Evolutionary conservation across 1,140 invertebrate genomes (phyloP), one percentile per base, ranked within the genome.

Genomic region (Akabosia matsudoensis): DNA sequence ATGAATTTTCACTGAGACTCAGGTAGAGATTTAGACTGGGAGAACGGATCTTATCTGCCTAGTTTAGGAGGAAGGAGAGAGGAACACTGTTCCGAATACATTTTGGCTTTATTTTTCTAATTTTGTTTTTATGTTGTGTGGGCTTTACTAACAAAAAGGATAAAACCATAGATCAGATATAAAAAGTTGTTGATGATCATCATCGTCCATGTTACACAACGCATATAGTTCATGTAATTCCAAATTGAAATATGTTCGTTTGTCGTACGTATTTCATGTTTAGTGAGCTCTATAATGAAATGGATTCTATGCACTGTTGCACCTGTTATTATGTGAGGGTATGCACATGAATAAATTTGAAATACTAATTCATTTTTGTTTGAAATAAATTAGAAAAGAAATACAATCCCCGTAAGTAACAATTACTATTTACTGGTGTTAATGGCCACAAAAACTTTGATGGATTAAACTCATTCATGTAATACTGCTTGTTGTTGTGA

Each of bases 1-100:
- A 67, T 67, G 61, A 67, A 67, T 67, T 61, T 24, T 45, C 18
- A n/a, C n/a, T n/a, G n/a, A n/a, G n/a, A n/a, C n/a, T n/a, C n/a
- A n/a, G n/a, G n/a, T n/a, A n/a, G n/a, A n/a, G n/a, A n/a, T n/a
- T n/a, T n/a, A n/a, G n/a, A n/a, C n/a, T n/a, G n/a, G n/a, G n/a
- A n/a, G n/a, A n/a, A n/a, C n/a, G n/a, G n/a, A n/a, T n/a, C n/a
- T n/a, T n/a, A n/a, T n/a, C n/a, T n/a, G n/a, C n/a, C n/a, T n/a
- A n/a, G n/a, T n/a, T n/a, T n/a, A n/a, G n/a, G n/a, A n/a, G n/a
- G n/a, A n/a, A n/a, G n/a, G n/a, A n/a, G n/a, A n/a, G n/a, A n/a
- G n/a, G n/a, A n/a, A n/a, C n/a, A n/a, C n/a, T n/a, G n/a, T n/a
- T n/a, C n/a, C n/a, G n/a, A n/a, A n/a, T n/a, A n/a, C n/a, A n/a